These are phyloP conservation scores for Champsocephalus esox DNA, from an alignment of 2,797 vertebrate genomes.

Conservation along the genomic window DNA sequence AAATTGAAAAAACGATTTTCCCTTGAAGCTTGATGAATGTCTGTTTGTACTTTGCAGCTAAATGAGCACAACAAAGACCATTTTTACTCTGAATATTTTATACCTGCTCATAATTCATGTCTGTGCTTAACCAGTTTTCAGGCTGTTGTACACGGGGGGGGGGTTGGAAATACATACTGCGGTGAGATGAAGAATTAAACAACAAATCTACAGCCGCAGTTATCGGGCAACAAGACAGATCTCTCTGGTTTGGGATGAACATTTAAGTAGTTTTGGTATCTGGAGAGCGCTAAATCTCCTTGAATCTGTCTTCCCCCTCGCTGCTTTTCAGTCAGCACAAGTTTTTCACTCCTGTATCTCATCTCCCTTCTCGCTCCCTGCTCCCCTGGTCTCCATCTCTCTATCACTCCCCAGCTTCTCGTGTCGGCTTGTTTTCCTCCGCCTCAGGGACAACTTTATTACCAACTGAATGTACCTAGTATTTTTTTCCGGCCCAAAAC, in stretches of 20 bases:
- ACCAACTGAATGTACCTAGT: slow-evolving; percentile 41
- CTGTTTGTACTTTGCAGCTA: slow-evolving; percentile 11
- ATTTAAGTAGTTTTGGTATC: slow-evolving; percentile 45
- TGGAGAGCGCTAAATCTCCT: slow-evolving; percentile 43
- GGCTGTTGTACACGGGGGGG: not conserved
- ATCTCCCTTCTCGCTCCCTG: slow-evolving; percentile 15
- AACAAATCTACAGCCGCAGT: slow-evolving; percentile 6
- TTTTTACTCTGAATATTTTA: slow-evolving; percentile 19
- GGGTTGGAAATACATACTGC: not conserved
- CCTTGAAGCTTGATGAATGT: slow-evolving; percentile 15
- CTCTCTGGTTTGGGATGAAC: slow-evolving; percentile 52
- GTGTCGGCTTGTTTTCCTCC: slow-evolving; percentile 24
- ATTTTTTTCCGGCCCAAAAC: slow-evolving; percentile 51
- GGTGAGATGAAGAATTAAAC: slow-evolving; percentile 34
- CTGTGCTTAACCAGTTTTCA: slow-evolving; percentile 4
- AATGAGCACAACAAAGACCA: slow-evolving; percentile 25
- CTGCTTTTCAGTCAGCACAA: slow-evolving; percentile 5
- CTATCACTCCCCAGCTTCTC: slow-evolving; percentile 14
- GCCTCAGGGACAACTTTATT: slow-evolving; percentile 41
- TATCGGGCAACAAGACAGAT: slow-evolving; percentile 52
- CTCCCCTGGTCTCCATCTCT: slow-evolving; percentile 21
- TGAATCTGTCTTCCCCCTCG: slow-evolving; percentile 22
- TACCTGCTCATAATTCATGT: slow-evolving; percentile 21
- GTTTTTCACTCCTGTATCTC: slow-evolving; percentile 26
- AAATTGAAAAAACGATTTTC: slow-evolving; percentile 40